Conservation (phyloP, 2,113 vertebrate genomes). For the Pteronura brasiliensis region DNA sequence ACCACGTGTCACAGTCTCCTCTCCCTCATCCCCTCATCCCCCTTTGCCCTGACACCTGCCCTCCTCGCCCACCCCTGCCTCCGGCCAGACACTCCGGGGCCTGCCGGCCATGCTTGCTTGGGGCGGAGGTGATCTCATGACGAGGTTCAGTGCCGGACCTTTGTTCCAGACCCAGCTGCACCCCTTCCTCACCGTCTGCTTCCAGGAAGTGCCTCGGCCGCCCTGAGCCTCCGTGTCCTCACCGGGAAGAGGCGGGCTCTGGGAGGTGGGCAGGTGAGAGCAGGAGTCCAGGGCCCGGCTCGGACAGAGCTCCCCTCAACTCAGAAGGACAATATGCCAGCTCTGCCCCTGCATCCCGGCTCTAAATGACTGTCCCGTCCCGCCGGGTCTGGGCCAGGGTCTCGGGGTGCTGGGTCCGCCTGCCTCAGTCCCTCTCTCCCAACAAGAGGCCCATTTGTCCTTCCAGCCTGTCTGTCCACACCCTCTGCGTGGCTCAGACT, state of each 20-base stretch:
- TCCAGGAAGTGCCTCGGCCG: neutral
- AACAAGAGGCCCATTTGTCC: fast-evolving
- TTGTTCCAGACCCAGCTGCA: neutral
- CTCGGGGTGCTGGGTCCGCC: neutral
- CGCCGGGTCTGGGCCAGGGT: fast-evolving
- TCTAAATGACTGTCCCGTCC: fast-evolving
- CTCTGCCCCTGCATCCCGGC: neutral
- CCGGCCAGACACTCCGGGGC: fast-evolving
- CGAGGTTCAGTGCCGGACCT: neutral
- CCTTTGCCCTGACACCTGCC: neutral
- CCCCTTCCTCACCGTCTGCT: fast-evolving
- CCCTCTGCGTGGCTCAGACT: fast-evolving
- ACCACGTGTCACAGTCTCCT: fast-evolving
- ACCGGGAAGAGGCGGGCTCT: fast-evolving
- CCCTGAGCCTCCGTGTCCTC: neutral
- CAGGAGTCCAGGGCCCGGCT: neutral
- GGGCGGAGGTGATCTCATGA: fast-evolving
- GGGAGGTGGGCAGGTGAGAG: neutral
- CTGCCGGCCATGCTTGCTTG: neutral
- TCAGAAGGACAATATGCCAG: fast-evolving
- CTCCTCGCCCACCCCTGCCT: fast-evolving
- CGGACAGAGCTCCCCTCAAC: fast-evolving
- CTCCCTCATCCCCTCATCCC: no score
- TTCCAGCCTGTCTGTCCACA: neutral
- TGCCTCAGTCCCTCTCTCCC: neutral